phyloP scores from a whole-genome alignment of 2,797 vertebrate species.

The Benthosema pterotum region DNA sequence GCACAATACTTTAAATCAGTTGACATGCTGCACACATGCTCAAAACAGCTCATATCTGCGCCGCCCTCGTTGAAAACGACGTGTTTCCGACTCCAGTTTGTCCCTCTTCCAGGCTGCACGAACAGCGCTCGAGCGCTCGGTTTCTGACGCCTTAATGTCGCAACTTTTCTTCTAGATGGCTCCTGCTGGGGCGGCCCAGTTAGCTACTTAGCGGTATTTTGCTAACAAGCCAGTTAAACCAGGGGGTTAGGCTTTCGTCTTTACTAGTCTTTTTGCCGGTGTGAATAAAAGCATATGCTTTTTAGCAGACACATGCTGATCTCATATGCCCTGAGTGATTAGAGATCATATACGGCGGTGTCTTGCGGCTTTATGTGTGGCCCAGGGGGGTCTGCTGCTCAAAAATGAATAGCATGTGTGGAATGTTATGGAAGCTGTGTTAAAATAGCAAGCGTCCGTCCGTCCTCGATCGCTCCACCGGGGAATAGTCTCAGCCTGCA shows the following conservation, averaged over 20 bases:
- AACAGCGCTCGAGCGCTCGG: too few species aligned
- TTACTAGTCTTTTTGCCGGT: conserved; percentile 19
- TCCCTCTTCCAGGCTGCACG: too few species aligned
- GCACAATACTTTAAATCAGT: too few species aligned
- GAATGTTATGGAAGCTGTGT: conserved; percentile 32
- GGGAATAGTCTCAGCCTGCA: conserved; percentile 50
- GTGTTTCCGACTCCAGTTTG: too few species aligned
- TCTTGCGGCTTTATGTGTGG: neutral
- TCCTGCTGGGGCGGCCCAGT: conserved; percentile 19
- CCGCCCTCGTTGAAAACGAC: too few species aligned
- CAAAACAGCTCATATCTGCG: too few species aligned
- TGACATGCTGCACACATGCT: too few species aligned
- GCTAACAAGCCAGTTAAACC: conserved; percentile 71
- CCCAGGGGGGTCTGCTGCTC: too few species aligned
- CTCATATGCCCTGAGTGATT: conserved; percentile 44
- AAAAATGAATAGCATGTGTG: conserved; percentile 37
- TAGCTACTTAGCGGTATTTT: conserved; percentile 72
- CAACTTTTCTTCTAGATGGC: too few species aligned
- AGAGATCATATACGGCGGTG: conserved; percentile 42
- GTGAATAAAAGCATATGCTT: conserved; percentile 10
- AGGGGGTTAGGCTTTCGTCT: conserved; percentile 48
- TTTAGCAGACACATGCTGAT: conserved; percentile 25
- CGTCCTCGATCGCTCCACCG: conserved; percentile 25
- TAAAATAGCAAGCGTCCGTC: conserved; percentile 40
- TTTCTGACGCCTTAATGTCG: too few species aligned